Percentiles rank a stretch among this genome's conserved stretches.
phyloP scores from a whole-genome alignment of 2,113 vertebrate genomes.

The Rhabdornis inornatus region DNA sequence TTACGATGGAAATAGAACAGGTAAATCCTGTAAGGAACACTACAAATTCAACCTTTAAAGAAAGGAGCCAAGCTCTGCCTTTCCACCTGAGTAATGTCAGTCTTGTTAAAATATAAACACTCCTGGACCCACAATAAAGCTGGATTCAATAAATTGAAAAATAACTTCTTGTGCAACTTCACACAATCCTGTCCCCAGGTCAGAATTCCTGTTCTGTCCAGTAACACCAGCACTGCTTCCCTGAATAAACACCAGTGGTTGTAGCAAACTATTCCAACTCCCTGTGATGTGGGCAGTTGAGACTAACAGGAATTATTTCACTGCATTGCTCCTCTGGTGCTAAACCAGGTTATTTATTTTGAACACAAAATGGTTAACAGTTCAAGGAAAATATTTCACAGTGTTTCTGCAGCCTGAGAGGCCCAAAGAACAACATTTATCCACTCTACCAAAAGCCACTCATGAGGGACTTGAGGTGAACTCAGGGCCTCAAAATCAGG shows the following conservation, averaged over 20 bases:
- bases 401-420: background rate
- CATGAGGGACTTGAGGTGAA: background rate
- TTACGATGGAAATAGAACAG: background rate
- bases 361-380: background rate
- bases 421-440: background rate
- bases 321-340: background rate
- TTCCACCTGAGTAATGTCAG: background rate
- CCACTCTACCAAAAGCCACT: background rate
- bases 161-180: background rate
- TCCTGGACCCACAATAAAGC: background rate
- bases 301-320: background rate
- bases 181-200: background rate
- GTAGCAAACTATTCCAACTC: background rate
- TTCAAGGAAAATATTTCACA: background rate
- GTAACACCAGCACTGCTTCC: background rate
- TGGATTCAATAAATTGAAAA: background rate
- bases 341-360: background rate
- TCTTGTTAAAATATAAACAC: background rate
- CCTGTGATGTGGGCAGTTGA: background rate
- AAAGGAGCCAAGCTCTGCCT: background rate
- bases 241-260: background rate
- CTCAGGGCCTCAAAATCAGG: background rate
- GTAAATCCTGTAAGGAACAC: background rate
- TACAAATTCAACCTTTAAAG: background rate
- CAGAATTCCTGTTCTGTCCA: background rate